Evolutionary conservation across 2,113 vertebrate species (phyloP).

Genomic region (Amphilophus citrinellus): DNA sequence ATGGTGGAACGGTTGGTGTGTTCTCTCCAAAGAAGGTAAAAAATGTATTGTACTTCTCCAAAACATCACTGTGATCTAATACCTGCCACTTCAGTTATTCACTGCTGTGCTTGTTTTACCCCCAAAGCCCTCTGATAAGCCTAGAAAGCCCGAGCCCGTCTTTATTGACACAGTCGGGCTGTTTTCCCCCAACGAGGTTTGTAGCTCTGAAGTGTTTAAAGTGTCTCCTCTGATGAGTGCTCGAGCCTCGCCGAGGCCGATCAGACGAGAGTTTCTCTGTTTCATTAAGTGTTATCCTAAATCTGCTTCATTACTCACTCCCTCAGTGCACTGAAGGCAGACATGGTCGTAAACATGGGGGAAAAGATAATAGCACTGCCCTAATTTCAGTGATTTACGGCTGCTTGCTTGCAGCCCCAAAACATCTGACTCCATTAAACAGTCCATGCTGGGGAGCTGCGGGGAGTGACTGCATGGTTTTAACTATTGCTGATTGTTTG

Average conservation of each 20-base stretch:
- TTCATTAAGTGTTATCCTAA: constrained; percentile 46
- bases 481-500: constrained; percentile 35
- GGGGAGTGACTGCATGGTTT: constrained; percentile 61
- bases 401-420: constrained; percentile 46
- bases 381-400: constrained; percentile 49
- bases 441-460: constrained; percentile 23
- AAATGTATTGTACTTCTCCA: background rate
- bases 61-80: constrained; percentile 2
- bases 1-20: constrained; percentile 95
- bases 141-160: constrained; percentile 83
- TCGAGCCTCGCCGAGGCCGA: constrained; percentile 20
- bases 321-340: constrained; percentile 13
- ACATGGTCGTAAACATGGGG: constrained; percentile 46
- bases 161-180: constrained; percentile 88
- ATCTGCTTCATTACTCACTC: constrained; percentile 51
- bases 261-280: constrained; percentile 36
- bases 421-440: constrained; percentile 40
- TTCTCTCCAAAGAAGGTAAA: constrained; percentile 98
- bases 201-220: constrained; percentile 74
- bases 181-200: constrained; percentile 90
- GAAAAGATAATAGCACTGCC: constrained; percentile 21
- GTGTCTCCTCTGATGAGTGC: constrained; percentile 62
- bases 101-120: constrained; percentile 57
- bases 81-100: background rate
- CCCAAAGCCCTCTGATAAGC: constrained; percentile 75